These are phyloP conservation scores for Phataginus tetradactyla DNA, from an alignment of 2,797 vertebrate genomes.

Conservation along the genomic window DNA sequence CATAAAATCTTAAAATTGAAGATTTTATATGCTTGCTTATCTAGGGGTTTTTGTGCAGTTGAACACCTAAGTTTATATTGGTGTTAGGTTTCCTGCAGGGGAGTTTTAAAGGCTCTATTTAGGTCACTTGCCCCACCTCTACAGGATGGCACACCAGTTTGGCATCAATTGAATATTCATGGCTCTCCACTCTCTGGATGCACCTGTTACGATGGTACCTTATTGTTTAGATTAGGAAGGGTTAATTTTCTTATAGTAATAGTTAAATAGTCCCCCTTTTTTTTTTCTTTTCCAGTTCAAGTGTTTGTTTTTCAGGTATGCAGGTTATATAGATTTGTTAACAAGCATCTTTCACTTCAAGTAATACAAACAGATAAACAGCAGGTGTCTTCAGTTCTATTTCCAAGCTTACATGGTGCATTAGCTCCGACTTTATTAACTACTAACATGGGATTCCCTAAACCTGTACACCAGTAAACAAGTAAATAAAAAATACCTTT, in stretches of 20 bases:
- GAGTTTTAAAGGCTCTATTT: neutral
- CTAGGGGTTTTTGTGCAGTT: neutral
- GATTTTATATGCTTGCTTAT: neutral
- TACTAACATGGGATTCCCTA: neutral
- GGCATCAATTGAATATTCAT: neutral
- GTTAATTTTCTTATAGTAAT: neutral
- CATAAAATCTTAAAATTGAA: neutral
- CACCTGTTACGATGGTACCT: neutral
- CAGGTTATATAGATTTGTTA: neutral
- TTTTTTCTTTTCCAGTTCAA: neutral
- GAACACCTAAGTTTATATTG: neutral
- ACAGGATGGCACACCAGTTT: neutral
- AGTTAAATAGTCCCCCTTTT: neutral
- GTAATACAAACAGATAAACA: constrained; percentile 28
- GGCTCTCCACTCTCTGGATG: neutral
- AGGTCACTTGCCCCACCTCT: neutral
- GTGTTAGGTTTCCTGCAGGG: neutral
- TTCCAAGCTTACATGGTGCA: neutral
- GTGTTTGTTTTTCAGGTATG: neutral
- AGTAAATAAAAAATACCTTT: neutral
- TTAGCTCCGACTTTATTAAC: neutral
- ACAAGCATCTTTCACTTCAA: constrained; percentile 3
- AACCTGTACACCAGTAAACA: neutral
- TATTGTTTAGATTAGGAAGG: neutral
- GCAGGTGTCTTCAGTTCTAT: neutral